phyloP scores from a whole-genome alignment of 2,113 vertebrate species.

The Oncorhynchus gorbuscha region DNA sequence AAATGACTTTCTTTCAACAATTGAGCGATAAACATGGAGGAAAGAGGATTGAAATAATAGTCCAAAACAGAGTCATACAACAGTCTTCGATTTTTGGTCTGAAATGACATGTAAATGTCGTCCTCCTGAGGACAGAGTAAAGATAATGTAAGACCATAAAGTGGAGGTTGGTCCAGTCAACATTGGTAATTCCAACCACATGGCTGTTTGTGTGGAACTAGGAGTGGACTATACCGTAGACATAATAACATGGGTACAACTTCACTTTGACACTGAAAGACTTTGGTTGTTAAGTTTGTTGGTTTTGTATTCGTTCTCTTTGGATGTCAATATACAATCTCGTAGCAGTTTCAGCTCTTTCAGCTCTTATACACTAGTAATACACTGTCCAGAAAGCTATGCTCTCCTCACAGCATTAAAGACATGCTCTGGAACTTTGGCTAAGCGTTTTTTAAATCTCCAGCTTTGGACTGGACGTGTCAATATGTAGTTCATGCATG shows the following conservation, averaged over 20 bases:
- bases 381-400: slow-evolving; percentile 41
- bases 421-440: too few species aligned
- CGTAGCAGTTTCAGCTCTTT: not conserved
- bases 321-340: slow-evolving; percentile 55
- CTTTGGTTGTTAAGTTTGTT: slow-evolving; percentile 59
- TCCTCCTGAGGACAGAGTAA: slow-evolving; percentile 38
- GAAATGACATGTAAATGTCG: slow-evolving; percentile 13
- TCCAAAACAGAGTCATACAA: too few species aligned
- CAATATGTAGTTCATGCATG: too few species aligned
- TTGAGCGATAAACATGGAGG: too few species aligned
- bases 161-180: slow-evolving; percentile 44
- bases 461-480: too few species aligned
- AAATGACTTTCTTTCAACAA: too few species aligned
- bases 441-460: too few species aligned
- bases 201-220: not conserved
- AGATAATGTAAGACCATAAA: slow-evolving; percentile 59
- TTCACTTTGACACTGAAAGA: slow-evolving; percentile 28
- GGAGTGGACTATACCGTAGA: not conserved
- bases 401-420: slow-evolving; percentile 23
- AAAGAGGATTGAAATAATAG: too few species aligned
- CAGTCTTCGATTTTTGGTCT: too few species aligned
- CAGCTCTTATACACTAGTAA: slow-evolving; percentile 25
- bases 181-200: not conserved
- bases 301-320: slow-evolving; percentile 52
- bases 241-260: not conserved